Evolutionary conservation across 2,797 vertebrate genomes (phyloP), one percentile per base, ranked within the genome.

Genomic region (Carapus acus): DNA sequence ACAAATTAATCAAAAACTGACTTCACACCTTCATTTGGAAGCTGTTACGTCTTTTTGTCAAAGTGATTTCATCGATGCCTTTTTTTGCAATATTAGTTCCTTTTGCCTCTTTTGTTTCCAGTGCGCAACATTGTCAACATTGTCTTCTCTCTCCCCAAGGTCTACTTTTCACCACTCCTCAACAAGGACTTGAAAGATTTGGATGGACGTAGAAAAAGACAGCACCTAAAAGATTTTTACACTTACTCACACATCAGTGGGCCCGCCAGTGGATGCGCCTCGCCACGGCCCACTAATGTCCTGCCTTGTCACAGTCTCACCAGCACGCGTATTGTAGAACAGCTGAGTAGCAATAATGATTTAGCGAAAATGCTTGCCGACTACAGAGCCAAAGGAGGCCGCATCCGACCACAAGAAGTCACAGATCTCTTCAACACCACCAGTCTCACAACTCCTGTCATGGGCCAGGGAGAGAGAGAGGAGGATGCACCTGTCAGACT

Each of bases 321-420:
- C 63, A 92, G 87, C 69, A 89, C 91, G 1, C 89, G 88, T 66
- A 96, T 99, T 19, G 83, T 92, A 0, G 90, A 94, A 50, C 93
- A 91, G 47, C 74, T 98, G 22, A 82, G 68, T 56, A 75, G 78
- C 52, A 93, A 91, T 81, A 90, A 88, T 64, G 86, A 87, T 27
- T 81, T 99, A 69, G 90, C 94, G 33, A 87, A 86, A 63, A 93
- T 98, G 90, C 71, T 99, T 68, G 95, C 96, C 0, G 96, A 99
- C 79, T 99, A 92, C 78, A 83, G 96, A 43, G 96, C 96, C 3
- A 87, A 90, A 54, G 96, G 96, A 24, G 96, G 96, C 3, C 91
- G 96, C 31, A 92, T 99, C 78, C 86, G 84, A 3, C 92, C 91
- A 51, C 89, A 85, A 58, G 88, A 88, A 2, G 19, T 54, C 15